These are phyloP conservation scores for Rhodinocichla rosea DNA, from an alignment of 2,113 vertebrate species.

Conservation along the genomic window DNA sequence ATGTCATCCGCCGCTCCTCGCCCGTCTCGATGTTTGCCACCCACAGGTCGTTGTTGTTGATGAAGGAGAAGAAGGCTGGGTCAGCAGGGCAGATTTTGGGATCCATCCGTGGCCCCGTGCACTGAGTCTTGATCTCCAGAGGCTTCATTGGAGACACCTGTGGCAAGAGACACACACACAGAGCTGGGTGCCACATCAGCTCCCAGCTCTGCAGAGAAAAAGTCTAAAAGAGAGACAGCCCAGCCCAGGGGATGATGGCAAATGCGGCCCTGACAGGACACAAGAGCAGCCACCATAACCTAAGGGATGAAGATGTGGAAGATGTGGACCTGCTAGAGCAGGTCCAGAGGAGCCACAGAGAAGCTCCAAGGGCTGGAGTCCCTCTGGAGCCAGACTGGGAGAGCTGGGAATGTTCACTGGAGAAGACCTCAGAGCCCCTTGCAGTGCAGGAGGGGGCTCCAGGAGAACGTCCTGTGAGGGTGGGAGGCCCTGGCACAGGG, in stretches of 20 bases:
- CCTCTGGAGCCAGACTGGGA: neutral
- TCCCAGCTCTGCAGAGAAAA: neutral
- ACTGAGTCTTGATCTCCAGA: slow-evolving; percentile 92
- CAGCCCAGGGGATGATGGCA: neutral
- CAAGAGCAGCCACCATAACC: neutral
- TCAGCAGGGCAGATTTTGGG: slow-evolving; percentile 93
- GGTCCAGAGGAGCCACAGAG: neutral
- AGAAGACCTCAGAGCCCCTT: neutral
- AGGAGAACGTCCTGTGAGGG: neutral
- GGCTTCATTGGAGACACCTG: slow-evolving; percentile 93
- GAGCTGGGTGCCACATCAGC: neutral
- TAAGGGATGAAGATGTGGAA: neutral
- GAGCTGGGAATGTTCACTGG: neutral
- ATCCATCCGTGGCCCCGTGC: slow-evolving; percentile 94
- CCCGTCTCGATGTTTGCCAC: slow-evolving; percentile 87
- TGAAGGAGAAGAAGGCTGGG: slow-evolving; percentile 91
- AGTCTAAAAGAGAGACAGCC: neutral
- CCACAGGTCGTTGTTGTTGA: slow-evolving; percentile 95
- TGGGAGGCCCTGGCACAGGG: neutral
- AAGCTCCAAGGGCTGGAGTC: neutral
- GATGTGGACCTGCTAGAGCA: neutral
- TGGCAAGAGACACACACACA: neutral
- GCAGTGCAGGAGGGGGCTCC: neutral
- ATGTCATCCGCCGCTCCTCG: slow-evolving; percentile 88
- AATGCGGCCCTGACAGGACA: neutral